Evolutionary conservation across 2,797 vertebrate genomes (phyloP), one percentile per base, ranked within the genome.

Genomic region (Gallinago stenura): DNA sequence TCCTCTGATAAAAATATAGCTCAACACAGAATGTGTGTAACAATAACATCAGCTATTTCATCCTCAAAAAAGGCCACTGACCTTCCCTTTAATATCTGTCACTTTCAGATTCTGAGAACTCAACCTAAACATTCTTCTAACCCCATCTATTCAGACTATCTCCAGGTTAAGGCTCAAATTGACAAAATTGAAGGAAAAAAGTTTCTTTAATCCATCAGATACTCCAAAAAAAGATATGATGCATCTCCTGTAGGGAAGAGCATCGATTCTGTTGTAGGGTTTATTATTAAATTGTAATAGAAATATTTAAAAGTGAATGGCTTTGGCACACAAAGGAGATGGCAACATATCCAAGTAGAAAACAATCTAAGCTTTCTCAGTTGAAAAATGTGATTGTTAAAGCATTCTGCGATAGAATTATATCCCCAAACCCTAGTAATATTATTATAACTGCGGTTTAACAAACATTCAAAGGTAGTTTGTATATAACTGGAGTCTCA

Each of bases 221-320:
- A 51, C 19, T 15, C 5, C 10, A 86, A 85, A 33, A 64, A 64
- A 86, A 83, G 25, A 37, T 13, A 56, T 1, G 10, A 9, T 39
- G 3, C 5, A 60, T 16, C 6, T 85, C 51, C 37, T 24, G 53
- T n/a, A 77, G 22, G 43, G 20, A 83, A 61, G 8, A 2, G 3
- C 28, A 12, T 8, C 1, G 1, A 10, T 80, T 57, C 53, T 56
- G 9, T 70, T 73, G 6, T 0, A 45, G 25, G 14, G 31, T 6
- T 89, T 62, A 66, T 56, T 30, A 41, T n/a, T 31, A 48, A 70
- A 73, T 2, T 58, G 15, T 11, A 70, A n/a, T 16, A 75, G 9
- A 66, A 83, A 71, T 6, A 65, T 46, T 45, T 72, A 45, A 43
- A 85, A 79, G 21, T 11, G n/a, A 62, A 51, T 39, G 8, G 2